Percentiles rank a stretch among this genome's conserved stretches.
phyloP scores from a whole-genome alignment of 2,797 vertebrate genomes.

The Enteromius trimaculatus region DNA sequence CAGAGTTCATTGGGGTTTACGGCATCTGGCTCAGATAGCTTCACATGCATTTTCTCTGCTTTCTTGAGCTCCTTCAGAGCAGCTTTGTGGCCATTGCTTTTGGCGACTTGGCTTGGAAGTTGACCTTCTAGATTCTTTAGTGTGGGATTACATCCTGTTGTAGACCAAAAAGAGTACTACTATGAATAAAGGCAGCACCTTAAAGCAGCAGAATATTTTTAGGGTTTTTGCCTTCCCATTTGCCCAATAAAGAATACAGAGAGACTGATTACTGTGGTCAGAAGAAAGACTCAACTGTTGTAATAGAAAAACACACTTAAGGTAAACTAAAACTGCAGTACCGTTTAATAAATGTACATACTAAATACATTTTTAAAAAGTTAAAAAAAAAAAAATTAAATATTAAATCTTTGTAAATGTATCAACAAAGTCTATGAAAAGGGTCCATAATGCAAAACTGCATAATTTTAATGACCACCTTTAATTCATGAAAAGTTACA shows the following conservation, averaged over 20 bases:
- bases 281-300: neutral
- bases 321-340: neutral
- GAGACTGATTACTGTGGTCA: neutral
- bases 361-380: neutral
- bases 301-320: neutral
- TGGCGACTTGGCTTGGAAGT: slow-evolving; percentile 74
- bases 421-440: neutral
- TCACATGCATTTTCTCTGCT: slow-evolving; percentile 69
- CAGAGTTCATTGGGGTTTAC: slow-evolving; percentile 74
- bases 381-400: too few species aligned
- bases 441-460: neutral
- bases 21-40: slow-evolving; percentile 62
- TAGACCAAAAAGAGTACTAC: slow-evolving; percentile 4
- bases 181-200: neutral
- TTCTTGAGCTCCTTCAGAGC: slow-evolving; percentile 72
- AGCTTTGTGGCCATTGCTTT: slow-evolving; percentile 73
- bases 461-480: neutral
- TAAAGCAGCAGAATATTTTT: neutral
- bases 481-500: neutral
- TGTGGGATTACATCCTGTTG: slow-evolving; percentile 80
- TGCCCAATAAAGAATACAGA: neutral
- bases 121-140: slow-evolving; percentile 75
- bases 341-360: too few species aligned
- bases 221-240: neutral
- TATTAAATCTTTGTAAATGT: too few species aligned